Conservation (phyloP, 2,113 vertebrate species). For the Macrotis lagotis region DNA sequence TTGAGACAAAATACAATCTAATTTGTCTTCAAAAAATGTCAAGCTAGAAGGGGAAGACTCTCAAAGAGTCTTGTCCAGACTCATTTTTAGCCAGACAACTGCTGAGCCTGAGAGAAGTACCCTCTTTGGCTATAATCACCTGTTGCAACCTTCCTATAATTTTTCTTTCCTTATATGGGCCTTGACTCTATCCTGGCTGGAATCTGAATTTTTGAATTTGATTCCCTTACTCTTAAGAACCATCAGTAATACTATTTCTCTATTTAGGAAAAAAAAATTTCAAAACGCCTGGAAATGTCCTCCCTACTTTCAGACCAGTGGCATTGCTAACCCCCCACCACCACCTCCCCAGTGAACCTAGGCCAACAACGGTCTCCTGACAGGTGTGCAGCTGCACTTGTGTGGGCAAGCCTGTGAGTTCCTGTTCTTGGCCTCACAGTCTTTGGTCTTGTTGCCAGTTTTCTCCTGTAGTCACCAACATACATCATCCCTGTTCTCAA, state of each 20-base stretch:
- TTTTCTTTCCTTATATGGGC: background rate
- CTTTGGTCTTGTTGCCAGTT: background rate
- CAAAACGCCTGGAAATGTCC: background rate
- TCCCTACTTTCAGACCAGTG: background rate
- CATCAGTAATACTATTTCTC: background rate
- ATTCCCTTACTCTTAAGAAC: background rate
- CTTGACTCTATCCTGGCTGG: background rate
- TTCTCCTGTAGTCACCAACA: background rate
- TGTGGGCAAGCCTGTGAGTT: background rate
- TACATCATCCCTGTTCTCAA: background rate
- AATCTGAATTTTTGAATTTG: background rate
- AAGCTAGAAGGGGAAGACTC: background rate
- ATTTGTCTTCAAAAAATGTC: background rate
- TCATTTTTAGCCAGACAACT: background rate
- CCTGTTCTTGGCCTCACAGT: background rate
- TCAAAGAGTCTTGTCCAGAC: background rate
- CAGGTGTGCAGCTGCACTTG: background rate
- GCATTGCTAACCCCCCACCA: background rate
- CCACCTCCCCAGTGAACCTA: background rate
- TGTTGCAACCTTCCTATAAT: background rate
- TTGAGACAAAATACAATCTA: background rate
- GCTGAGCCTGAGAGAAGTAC: background rate
- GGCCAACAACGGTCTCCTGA: background rate
- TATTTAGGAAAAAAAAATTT: background rate
- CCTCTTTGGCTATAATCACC: background rate